These are phyloP conservation scores for Phrynocephalus vlangalii DNA, from an alignment of 2,797 vertebrate species.

Conservation along the genomic window DNA sequence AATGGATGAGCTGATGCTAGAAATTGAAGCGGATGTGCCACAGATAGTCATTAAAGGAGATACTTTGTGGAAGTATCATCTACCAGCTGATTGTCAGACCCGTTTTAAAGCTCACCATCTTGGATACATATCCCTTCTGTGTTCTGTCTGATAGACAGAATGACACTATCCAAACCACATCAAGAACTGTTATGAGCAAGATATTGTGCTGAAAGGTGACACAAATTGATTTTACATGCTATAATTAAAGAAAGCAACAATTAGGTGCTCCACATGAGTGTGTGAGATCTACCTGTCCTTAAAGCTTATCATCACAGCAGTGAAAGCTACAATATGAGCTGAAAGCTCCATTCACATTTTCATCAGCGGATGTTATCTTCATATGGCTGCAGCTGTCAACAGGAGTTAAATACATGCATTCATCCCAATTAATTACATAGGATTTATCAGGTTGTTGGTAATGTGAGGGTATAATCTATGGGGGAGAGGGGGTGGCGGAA, in stretches of 20 bases:
- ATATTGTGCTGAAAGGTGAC: not conserved
- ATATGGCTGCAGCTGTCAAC: constrained; percentile 53
- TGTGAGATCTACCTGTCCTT: constrained; percentile 26
- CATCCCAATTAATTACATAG: constrained; percentile 48
- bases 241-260: constrained; percentile 16
- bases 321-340: constrained; percentile 16
- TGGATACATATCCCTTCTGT: not conserved
- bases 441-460: constrained; percentile 41
- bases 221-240: not conserved
- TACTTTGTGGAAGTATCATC: not conserved
- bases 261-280: constrained; percentile 10
- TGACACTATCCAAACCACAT: not conserved
- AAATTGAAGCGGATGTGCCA: not conserved
- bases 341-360: constrained; percentile 30
- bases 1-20: not conserved
- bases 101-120: not conserved
- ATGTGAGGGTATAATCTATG: constrained; percentile 51
- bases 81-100: too few species aligned
- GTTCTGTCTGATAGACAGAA: not conserved
- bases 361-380: constrained; percentile 50
- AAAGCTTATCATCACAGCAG: constrained; percentile 9
- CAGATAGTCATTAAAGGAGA: not conserved
- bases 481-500: constrained; percentile 29
- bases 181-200: constrained; percentile 4
- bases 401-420: constrained; percentile 61